Conservation (phyloP, 2,888 invertebrate species). For the Acanthosepion pharaonis region DNA sequence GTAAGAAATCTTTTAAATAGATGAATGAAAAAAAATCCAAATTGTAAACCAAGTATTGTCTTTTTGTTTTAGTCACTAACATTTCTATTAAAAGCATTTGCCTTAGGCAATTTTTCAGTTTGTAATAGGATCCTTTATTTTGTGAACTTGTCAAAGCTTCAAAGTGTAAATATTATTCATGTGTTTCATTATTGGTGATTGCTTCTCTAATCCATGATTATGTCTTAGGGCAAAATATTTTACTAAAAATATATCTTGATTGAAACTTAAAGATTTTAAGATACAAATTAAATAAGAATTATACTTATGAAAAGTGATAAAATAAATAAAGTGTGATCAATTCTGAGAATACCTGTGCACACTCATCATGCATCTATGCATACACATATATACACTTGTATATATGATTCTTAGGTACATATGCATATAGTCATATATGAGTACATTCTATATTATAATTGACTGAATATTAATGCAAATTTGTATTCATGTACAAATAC, state of each 20-base stretch:
- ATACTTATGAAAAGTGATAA: not conserved
- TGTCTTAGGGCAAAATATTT: not conserved
- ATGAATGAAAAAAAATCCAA: not conserved
- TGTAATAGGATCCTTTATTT: slow-evolving; percentile 33
- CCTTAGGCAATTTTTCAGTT: not conserved
- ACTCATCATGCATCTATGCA: not conserved
- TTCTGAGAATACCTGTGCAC: too few species aligned
- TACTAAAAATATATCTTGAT: slow-evolving; percentile 33
- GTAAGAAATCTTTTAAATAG: not conserved
- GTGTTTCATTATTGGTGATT: not conserved
- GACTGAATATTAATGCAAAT: too few species aligned
- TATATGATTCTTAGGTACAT: too few species aligned
- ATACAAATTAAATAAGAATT: not conserved
- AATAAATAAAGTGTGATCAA: not conserved
- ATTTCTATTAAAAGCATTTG: not conserved
- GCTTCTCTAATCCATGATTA: not conserved
- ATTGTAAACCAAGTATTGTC: too few species aligned
- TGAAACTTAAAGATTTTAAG: not conserved
- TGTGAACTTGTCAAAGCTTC: not conserved
- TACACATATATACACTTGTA: too few species aligned
- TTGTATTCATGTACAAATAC: too few species aligned
- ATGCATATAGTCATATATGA: too few species aligned
- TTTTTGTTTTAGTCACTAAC: not conserved
- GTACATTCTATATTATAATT: too few species aligned
- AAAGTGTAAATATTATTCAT: slow-evolving; percentile 33